Evolutionary conservation across 2,113 vertebrate genomes (phyloP).

Genomic region (Rhagologus leucostigma): DNA sequence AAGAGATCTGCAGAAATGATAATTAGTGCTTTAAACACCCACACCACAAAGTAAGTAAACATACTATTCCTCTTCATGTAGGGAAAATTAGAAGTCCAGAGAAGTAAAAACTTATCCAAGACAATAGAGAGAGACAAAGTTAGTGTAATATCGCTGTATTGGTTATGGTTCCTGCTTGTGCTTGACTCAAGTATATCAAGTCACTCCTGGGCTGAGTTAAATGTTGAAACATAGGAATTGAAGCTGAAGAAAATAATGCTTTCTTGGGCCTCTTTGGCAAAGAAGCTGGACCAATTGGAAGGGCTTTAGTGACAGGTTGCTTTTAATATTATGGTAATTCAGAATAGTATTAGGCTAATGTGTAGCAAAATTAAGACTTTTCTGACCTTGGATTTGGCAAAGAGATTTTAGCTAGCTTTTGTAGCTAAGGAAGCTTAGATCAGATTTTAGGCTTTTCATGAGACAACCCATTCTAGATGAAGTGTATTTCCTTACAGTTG

Average conservation of each 20-base stretch:
- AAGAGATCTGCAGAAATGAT: conserved; percentile 26
- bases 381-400: background rate
- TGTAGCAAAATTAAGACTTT: background rate
- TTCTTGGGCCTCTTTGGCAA: background rate
- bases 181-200: background rate
- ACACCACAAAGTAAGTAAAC: background rate
- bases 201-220: background rate
- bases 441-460: background rate
- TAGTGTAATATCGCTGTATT: background rate
- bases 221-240: background rate
- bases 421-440: background rate
- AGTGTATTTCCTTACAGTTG: background rate
- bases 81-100: background rate
- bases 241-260: background rate
- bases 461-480: background rate
- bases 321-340: background rate
- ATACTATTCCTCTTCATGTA: background rate
- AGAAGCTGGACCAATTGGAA: background rate
- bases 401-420: background rate
- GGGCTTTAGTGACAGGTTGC: background rate
- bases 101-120: background rate
- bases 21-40: conserved; percentile 34
- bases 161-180: background rate
- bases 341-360: background rate
- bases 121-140: background rate